A percentile compares a stretch with the other conserved stretches of the same genome.
Evolutionary conservation across 2,888 invertebrate genomes (phyloP).

Genomic region (Lasioglossum leucozonium): DNA sequence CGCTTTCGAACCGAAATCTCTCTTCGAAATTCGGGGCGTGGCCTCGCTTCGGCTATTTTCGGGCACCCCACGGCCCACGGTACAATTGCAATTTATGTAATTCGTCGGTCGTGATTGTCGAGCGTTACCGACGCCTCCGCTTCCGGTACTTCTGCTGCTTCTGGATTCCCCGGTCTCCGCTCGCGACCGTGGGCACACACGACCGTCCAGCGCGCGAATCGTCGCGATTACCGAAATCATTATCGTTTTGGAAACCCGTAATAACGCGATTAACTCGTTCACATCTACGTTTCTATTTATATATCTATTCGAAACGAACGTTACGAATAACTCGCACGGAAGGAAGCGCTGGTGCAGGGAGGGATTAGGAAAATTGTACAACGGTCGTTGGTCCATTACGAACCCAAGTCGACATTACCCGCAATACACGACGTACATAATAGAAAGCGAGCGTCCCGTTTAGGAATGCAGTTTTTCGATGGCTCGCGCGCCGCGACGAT

Average conservation of each 20-base stretch:
- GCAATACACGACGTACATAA: no score
- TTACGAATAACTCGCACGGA: neutral
- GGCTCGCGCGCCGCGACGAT: neutral
- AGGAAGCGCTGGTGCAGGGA: neutral
- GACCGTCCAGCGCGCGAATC: neutral
- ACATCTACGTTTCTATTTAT: no score
- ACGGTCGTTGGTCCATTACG: no score
- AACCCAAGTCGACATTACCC: no score
- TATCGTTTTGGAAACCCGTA: neutral
- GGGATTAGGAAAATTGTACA: constrained; percentile 3
- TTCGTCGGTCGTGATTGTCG: constrained; percentile 52
- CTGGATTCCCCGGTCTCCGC: constrained; percentile 32
- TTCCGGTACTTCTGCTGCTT: constrained; percentile 53
- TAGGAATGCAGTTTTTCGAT: neutral
- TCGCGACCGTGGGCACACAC: constrained; percentile 16
- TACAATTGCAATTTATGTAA: constrained; percentile 54
- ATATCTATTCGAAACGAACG: neutral
- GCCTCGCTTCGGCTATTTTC: constrained; percentile 43
- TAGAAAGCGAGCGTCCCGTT: neutral
- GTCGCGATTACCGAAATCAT: neutral
- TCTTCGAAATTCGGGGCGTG: neutral
- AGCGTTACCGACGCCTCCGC: constrained; percentile 62
- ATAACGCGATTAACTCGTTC: neutral
- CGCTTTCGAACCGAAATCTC: neutral
- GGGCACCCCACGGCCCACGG: constrained; percentile 9